A percentile compares a stretch with the other conserved stretches of the same genome.
Conservation (phyloP, 2,888 invertebrate genomes). For the Cordylochernes scorpioides region DNA sequence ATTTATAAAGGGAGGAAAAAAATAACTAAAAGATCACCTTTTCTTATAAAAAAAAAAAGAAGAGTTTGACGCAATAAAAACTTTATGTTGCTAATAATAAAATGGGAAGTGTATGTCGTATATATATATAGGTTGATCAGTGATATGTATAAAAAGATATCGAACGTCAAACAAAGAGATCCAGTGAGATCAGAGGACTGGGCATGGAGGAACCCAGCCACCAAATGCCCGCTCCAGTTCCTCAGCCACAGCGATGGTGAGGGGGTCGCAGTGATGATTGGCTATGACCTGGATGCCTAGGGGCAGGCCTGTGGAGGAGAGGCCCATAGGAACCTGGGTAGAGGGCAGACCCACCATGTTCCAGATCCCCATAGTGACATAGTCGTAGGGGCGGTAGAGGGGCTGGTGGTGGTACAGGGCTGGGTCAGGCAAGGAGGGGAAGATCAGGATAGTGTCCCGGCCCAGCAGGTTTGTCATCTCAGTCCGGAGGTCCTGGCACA, state of each 20-base stretch:
- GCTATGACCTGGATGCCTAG: slow-evolving; percentile 40
- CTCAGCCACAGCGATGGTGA: slow-evolving; percentile 49
- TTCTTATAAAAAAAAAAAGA: too few relatives aligned
- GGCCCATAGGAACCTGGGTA: slow-evolving; percentile 53
- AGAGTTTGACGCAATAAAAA: too few relatives aligned
- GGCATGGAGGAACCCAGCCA: slow-evolving; percentile 35
- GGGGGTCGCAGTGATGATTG: slow-evolving; percentile 35
- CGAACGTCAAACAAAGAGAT: background rate
- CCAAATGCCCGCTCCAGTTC: slow-evolving; percentile 51
- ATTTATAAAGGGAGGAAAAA: too few relatives aligned
- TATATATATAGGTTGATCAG: too few relatives aligned
- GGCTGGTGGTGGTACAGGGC: slow-evolving; percentile 71
- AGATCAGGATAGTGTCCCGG: slow-evolving; percentile 53
- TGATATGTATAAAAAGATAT: too few relatives aligned
- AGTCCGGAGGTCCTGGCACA: too few relatives aligned
- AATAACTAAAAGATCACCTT: too few relatives aligned
- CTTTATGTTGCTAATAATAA: too few relatives aligned
- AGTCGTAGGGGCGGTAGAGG: too few relatives aligned
- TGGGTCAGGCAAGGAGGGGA: slow-evolving; percentile 62
- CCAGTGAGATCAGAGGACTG: slow-evolving; percentile 3
- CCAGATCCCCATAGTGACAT: too few relatives aligned
- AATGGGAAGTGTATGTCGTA: too few relatives aligned
- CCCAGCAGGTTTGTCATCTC: slow-evolving; percentile 40
- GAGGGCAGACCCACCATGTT: slow-evolving; percentile 66
- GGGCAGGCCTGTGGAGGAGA: slow-evolving; percentile 42